These are phyloP conservation scores for Scophthalmus maximus DNA, from an alignment of 2,113 vertebrate species.

Conservation along the genomic window DNA sequence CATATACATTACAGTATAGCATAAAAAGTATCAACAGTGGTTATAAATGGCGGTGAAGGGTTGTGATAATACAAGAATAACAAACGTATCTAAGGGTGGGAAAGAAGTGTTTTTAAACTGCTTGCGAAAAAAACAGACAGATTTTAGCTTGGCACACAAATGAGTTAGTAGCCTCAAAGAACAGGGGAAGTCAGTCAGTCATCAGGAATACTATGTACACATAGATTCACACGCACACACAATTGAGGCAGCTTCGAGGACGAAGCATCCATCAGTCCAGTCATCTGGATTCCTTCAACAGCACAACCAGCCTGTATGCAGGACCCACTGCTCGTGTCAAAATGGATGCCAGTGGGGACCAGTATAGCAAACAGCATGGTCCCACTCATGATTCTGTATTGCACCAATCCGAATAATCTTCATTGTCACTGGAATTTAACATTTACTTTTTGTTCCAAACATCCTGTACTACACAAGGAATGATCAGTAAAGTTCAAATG, in stretches of 20 bases:
- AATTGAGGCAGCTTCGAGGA: slow-evolving; percentile 37
- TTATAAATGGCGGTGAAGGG: slow-evolving; percentile 67
- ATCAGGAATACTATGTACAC: slow-evolving; percentile 35
- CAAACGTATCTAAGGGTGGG: slow-evolving; percentile 27
- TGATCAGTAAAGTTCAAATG: slow-evolving; percentile 25
- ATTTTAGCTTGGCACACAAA: slow-evolving; percentile 56
- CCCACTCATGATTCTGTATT: slow-evolving; percentile 54
- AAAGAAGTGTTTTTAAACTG: neutral
- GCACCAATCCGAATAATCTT: slow-evolving; percentile 63
- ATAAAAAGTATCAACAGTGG: slow-evolving; percentile 76
- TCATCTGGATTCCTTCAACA: slow-evolving; percentile 49
- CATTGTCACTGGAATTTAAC: slow-evolving; percentile 36
- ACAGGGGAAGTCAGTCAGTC: neutral
- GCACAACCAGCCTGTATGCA: neutral
- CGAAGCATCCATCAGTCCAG: slow-evolving; percentile 39
- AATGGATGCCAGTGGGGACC: slow-evolving; percentile 22
- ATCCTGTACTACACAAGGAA: neutral
- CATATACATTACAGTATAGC: slow-evolving; percentile 53
- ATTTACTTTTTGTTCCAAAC: slow-evolving; percentile 23
- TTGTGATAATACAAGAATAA: slow-evolving; percentile 55
- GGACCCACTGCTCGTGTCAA: slow-evolving; percentile 4
- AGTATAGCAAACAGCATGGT: slow-evolving; percentile 27
- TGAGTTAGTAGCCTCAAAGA: slow-evolving; percentile 31
- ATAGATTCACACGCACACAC: slow-evolving; percentile 14
- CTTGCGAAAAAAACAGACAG: slow-evolving; percentile 3